Conservation (phyloP, 2,888 invertebrate genomes). For the Thelaira solivaga region DNA sequence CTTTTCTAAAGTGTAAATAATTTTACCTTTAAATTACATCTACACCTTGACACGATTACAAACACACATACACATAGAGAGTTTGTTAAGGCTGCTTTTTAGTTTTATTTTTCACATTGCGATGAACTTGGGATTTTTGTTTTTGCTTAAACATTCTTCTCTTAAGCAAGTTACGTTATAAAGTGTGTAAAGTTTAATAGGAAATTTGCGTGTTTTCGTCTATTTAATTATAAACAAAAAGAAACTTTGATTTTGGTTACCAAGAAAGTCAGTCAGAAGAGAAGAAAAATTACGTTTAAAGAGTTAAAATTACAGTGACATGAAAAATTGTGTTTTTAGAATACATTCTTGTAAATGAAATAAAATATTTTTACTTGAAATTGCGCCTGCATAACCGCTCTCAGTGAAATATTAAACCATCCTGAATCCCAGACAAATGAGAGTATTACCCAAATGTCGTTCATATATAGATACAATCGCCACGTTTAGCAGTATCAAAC, state of each 20-base stretch:
- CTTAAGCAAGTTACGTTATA: neutral
- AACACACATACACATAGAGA: no score
- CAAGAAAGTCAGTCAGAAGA: neutral
- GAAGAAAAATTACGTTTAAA: neutral
- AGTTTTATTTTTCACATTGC: neutral
- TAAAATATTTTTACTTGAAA: no score
- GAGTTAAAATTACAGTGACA: slow-evolving; percentile 1
- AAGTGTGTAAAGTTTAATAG: slow-evolving; percentile 61
- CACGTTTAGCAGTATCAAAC: no score
- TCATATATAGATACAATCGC: no score
- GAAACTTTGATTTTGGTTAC: slow-evolving; percentile 31
- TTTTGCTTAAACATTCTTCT: no score
- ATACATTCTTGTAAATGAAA: neutral
- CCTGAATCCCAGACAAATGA: no score
- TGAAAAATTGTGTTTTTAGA: neutral
- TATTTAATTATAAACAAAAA: slow-evolving; percentile 25
- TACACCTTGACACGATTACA: slow-evolving; percentile 47
- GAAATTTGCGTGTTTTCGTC: slow-evolving; percentile 68
- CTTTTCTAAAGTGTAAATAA: neutral
- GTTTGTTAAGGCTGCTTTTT: neutral
- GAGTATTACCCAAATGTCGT: no score
- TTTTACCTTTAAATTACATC: neutral
- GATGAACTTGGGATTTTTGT: slow-evolving; percentile 22
- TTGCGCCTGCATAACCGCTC: no score
- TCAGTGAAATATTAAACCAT: no score